These are phyloP conservation scores for Drosophila equinoxialis DNA, from an alignment of 1,140 invertebrate genomes.

Conservation along the genomic window DNA sequence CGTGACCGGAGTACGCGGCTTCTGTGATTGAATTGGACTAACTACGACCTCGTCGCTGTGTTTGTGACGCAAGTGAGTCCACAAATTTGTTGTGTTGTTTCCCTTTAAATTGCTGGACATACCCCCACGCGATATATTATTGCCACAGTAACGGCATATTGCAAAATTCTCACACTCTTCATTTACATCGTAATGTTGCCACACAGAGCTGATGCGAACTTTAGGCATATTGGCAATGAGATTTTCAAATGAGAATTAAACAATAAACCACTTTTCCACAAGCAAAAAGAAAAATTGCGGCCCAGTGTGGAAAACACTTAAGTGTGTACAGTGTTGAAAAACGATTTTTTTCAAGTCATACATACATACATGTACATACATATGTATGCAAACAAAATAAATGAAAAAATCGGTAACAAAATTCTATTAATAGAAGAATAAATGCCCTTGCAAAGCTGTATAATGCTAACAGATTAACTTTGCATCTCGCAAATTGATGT, in stretches of 20 bases:
- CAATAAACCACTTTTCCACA: constrained; percentile 46
- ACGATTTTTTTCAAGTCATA: neutral
- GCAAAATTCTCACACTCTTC: constrained; percentile 73
- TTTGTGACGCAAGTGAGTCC: constrained; percentile 70
- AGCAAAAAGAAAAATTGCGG: constrained; percentile 47
- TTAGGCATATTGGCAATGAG: constrained; percentile 68
- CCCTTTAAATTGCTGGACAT: constrained; percentile 73
- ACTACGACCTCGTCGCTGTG: constrained; percentile 67
- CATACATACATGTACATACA: neutral
- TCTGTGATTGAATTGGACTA: constrained; percentile 49
- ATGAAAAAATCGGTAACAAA: constrained; percentile 16
- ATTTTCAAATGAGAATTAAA: constrained; percentile 59
- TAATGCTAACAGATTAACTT: neutral
- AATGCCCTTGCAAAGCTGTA: neutral
- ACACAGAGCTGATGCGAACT: constrained; percentile 67
- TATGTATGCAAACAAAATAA: neutral
- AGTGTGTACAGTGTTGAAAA: constrained; percentile 29
- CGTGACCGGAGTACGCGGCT: constrained; percentile 37
- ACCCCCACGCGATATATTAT: constrained; percentile 74
- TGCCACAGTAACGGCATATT: constrained; percentile 70
- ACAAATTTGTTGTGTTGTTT: constrained; percentile 70
- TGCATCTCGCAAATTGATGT: neutral
- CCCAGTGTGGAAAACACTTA: constrained; percentile 38
- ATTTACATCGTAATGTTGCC: constrained; percentile 73
- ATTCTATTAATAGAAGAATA: neutral